These are phyloP conservation scores for Amblyjoppa fuscipennis DNA, from an alignment of 2,888 invertebrate species.

Conservation along the genomic window DNA sequence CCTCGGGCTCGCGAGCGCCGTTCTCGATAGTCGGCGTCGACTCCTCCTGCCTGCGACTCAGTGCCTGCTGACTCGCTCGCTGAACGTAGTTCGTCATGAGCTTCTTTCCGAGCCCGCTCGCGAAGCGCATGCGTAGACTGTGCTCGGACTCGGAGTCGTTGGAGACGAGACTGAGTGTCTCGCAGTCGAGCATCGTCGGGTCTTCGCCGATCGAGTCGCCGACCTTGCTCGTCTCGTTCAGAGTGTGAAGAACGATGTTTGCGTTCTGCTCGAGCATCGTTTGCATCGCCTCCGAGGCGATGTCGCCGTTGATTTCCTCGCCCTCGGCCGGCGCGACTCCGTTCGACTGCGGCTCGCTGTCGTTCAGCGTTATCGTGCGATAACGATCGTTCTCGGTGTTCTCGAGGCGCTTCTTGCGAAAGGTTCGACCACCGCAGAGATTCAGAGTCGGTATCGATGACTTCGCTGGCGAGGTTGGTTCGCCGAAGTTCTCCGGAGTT, in stretches of 20 bases:
- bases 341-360: slow-evolving; percentile 75
- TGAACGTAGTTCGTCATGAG: slow-evolving; percentile 68
- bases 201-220: slow-evolving; percentile 86
- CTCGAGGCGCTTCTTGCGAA: slow-evolving; percentile 70
- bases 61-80: slow-evolving; percentile 29
- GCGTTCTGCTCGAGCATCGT: slow-evolving; percentile 87
- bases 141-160: slow-evolving; percentile 91
- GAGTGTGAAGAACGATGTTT: slow-evolving; percentile 86
- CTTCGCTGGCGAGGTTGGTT: slow-evolving; percentile 81
- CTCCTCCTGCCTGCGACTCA: neutral
- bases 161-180: slow-evolving; percentile 90
- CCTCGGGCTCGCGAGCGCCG: slow-evolving; percentile 62
- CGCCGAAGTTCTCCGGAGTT: slow-evolving; percentile 86
- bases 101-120: slow-evolving; percentile 75
- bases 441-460: slow-evolving; percentile 79
- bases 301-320: slow-evolving; percentile 10
- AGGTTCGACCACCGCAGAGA: slow-evolving; percentile 70
- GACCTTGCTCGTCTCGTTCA: slow-evolving; percentile 85
- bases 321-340: neutral
- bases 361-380: slow-evolving; percentile 90
- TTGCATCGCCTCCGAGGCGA: slow-evolving; percentile 83
- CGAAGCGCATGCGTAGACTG: slow-evolving; percentile 83
- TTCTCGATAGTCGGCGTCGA: neutral
- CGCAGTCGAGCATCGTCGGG: slow-evolving; percentile 86
- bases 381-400: slow-evolving; percentile 89